These are phyloP conservation scores for Paedocypris sp. DNA, from an alignment of 2,113 vertebrate genomes.

Conservation along the genomic window DNA sequence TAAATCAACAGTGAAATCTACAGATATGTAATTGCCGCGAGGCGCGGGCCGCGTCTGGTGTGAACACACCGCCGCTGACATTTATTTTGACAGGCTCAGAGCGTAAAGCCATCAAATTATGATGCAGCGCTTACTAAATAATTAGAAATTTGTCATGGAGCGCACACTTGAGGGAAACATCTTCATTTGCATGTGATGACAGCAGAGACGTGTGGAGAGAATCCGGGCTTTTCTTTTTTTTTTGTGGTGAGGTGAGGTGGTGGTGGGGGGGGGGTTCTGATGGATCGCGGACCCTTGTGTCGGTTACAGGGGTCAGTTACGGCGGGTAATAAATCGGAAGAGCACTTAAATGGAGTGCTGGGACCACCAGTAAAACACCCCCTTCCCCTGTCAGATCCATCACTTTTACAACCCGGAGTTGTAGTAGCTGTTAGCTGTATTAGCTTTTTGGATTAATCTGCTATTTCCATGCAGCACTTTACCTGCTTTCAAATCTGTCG, in stretches of 20 bases:
- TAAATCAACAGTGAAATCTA: neutral
- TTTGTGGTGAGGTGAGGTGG: no score
- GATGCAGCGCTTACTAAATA: neutral
- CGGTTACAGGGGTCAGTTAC: slow-evolving; percentile 55
- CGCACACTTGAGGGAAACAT: neutral
- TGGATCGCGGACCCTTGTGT: slow-evolving; percentile 39
- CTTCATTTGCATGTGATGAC: slow-evolving; percentile 1
- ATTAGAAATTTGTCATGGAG: neutral
- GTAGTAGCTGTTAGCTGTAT: slow-evolving; percentile 20
- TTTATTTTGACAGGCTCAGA: neutral
- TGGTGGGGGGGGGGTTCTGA: slow-evolving; percentile 14
- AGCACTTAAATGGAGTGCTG: slow-evolving; percentile 60
- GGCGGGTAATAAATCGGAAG: slow-evolving; percentile 56
- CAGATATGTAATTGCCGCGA: neutral
- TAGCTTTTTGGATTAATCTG: slow-evolving; percentile 10
- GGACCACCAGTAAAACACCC: slow-evolving; percentile 53
- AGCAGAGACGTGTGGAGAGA: neutral
- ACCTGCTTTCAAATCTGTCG: no score
- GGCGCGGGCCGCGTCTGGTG: neutral
- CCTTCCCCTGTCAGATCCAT: slow-evolving; percentile 53
- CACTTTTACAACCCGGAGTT: slow-evolving; percentile 45
- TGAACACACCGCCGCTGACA: neutral
- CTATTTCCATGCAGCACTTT: neutral
- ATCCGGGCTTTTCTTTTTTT: neutral
- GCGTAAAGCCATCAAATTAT: neutral